Percentiles rank a stretch among this genome's conserved stretches.
phyloP scores from a whole-genome alignment of 2,797 vertebrate genomes.

The Balearica regulorum region DNA sequence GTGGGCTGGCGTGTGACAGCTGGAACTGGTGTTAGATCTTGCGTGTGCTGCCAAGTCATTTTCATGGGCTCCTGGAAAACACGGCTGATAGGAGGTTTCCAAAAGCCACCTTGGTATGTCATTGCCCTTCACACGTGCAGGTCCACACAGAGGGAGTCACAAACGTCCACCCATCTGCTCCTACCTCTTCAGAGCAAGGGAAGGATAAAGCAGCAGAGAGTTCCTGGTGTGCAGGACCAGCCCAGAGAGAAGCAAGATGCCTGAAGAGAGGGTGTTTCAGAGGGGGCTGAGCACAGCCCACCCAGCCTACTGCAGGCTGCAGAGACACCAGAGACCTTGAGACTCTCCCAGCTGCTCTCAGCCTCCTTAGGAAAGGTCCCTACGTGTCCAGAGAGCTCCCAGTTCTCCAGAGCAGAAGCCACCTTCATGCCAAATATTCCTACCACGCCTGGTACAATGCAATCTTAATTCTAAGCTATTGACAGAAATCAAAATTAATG shows the following conservation, averaged over 20 bases:
- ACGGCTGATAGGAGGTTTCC: neutral
- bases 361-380: neutral
- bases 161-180: neutral
- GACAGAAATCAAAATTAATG: neutral
- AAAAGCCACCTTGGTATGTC: neutral
- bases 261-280: neutral
- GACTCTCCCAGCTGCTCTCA: neutral
- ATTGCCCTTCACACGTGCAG: neutral
- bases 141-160: neutral
- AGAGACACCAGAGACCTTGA: neutral
- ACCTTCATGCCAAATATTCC: neutral
- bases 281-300: neutral
- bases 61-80: neutral
- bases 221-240: neutral
- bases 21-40: neutral
- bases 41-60: neutral
- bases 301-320: neutral
- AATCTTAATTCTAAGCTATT: neutral
- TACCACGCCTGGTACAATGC: fast-evolving
- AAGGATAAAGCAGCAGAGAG: neutral
- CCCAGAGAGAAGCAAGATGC: neutral
- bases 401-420: neutral
- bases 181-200: neutral
- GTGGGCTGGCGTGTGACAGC: neutral
- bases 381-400: neutral